Base-by-base conservation (phyloP, 2,113 vertebrate genomes). In the Merops nubicus region DNA sequence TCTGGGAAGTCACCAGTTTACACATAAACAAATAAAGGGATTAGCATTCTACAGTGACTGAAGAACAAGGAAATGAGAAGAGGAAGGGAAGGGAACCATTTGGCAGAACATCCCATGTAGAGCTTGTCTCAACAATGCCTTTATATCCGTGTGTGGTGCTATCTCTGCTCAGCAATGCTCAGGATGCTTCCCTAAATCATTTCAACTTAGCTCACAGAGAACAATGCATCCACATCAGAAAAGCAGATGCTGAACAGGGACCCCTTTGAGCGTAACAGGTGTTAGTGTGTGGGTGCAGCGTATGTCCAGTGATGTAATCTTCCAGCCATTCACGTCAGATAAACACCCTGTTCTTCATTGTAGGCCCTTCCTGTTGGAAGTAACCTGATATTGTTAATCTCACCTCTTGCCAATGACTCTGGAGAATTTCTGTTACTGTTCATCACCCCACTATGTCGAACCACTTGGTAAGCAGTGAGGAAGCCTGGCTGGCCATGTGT, bases 51-150 rank as follows among this genome's bases (percentile, higher is more conserved):
- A 19, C 26, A 45, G 33, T 28, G 48, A 5, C 77, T 91, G 77
- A 94, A 91, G 88, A 90, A 97, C 96, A 95, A 91, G 96, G 96
- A 96, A 96, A 94, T 93, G 85, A 88, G 93, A 94, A 96, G 47
- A 93, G 94, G 94, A 95, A 96, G 96, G 96, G 95, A 90, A 96
- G 94, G 95, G 92, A 81, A 78, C 91, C 6, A 18, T 91, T 97
- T 96, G 95, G 94, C 95, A 93, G 88, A 93, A 93, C 90, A 96
- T 90, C 76, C 53, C 38, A 81, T 12, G 3, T 84, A 64, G 56
- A 67, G 5, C 21, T 70, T 67, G 60, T 56, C 36, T 86, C 94
- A 96, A 95, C 95, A 96, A 94, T 95, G 90, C 72, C 29, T 76
- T 89, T 85, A 51, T 76, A 85, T 90, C 90, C 14, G 3, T 54